phyloP scores from a whole-genome alignment of 1,140 invertebrate genomes.

The Cryptotermes secundus region DNA sequence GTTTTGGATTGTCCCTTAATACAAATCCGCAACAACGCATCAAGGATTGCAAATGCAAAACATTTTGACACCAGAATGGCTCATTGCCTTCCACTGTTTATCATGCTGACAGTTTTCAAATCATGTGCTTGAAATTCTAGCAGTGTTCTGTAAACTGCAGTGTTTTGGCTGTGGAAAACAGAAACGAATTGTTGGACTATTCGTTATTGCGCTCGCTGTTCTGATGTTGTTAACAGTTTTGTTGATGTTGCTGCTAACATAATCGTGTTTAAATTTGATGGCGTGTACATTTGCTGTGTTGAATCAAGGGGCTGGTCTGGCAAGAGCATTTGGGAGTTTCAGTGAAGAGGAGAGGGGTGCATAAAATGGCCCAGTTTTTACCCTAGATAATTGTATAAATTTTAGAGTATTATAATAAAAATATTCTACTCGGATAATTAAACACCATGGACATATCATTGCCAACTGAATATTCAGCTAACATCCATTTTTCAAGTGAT shows the following conservation, averaged over 20 bases:
- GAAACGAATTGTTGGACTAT: background rate
- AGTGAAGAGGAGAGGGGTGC: no score
- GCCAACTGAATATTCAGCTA: no score
- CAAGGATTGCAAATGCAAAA: background rate
- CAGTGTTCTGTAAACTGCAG: background rate
- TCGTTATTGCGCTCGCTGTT: no score
- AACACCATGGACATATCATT: no score
- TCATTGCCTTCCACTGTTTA: background rate
- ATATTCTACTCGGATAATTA: no score
- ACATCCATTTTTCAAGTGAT: no score
- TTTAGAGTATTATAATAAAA: no score
- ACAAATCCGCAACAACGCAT: background rate
- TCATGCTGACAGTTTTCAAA: background rate
- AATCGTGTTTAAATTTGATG: constrained; percentile 4
- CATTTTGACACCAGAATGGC: constrained; percentile 9
- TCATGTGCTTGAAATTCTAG: background rate
- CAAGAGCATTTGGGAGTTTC: no score
- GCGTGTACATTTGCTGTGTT: background rate
- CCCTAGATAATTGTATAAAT: no score
- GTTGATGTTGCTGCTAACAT: background rate
- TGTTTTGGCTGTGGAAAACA: background rate
- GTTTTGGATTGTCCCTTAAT: background rate
- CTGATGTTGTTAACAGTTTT: background rate
- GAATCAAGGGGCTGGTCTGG: background rate
- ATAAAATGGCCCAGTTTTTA: no score